Evolutionary conservation across 2,888 invertebrate genomes (phyloP), one percentile per base, ranked within the genome.

Genomic region (Kryphioiulus occultus): DNA sequence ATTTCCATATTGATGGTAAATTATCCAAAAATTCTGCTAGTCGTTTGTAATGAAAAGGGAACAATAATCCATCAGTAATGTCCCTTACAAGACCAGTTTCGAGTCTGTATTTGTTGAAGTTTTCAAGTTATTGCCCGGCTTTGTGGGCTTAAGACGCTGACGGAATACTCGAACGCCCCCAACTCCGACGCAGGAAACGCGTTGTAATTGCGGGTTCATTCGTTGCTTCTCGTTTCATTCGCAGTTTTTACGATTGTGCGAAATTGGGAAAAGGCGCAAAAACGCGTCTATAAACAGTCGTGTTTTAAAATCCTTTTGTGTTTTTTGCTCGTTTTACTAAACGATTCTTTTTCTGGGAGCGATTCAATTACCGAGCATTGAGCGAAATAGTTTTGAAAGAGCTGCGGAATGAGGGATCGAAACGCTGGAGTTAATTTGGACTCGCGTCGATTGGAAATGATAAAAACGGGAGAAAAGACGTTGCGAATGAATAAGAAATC

Each of bases 231-330:
- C 22, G n/a, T 22, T 59, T 59, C n/a, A n/a, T 59, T 59, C n/a
- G n/a, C n/a, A n/a, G n/a, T 22, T 59, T 47, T 59, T 59, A 59
- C 59, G 59, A 59, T 59, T 59, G 59, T 22, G n/a, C 59, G 59
- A 59, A 59, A 59, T 59, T 59, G 59, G 59, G 5, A 59, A 22
- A 59, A 59, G n/a, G 59, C 59, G 10, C 22, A 47, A 59, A 59
- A 59, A 59, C n/a, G 59, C 59, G 59, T 22, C n/a, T 10, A 4
- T 22, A 59, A 59, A 59, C 59, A 59, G 59, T 22, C 59, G 59
- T 59, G 59, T 59, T 59, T 59, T 59, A 59, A 59, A 59, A 59
- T 59, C 59, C 59, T 59, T 59, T 59, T 59, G 59, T 59, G 59
- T 59, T 59, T 59, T 59, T 59, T 59, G 59, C 59, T 59, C 59